Evolutionary conservation across 2,888 invertebrate genomes (phyloP).

Genomic region (Tachystola acroxantha): DNA sequence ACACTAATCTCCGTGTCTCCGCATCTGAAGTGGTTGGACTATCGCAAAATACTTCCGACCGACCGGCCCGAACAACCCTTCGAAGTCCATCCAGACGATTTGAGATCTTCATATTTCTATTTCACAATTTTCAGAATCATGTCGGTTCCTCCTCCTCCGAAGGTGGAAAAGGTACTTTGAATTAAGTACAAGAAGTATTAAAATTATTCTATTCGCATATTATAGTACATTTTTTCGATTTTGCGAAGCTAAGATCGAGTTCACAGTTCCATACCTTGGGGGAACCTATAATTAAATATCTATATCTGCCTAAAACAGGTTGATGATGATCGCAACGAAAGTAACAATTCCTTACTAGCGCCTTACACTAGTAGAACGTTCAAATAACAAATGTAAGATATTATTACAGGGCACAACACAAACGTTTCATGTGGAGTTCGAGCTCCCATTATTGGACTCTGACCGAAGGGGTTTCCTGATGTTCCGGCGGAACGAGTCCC

Average conservation of each 20-base stretch:
- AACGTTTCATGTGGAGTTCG: constrained; percentile 72
- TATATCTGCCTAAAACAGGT: too few species aligned
- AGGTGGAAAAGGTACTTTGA: constrained; percentile 61
- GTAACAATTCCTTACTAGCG: too few species aligned
- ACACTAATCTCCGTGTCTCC: constrained; percentile 51
- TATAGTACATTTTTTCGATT: too few species aligned
- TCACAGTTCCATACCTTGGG: too few species aligned
- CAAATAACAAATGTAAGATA: too few species aligned
- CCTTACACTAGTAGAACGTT: too few species aligned
- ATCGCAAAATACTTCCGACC: constrained; percentile 50
- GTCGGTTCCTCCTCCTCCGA: constrained; percentile 72
- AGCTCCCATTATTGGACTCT: constrained; percentile 73
- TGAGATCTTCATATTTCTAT: constrained; percentile 55
- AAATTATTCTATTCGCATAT: too few species aligned
- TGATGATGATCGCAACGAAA: too few species aligned
- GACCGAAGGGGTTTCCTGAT: constrained; percentile 52
- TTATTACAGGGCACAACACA: constrained; percentile 45
- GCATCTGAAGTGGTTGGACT: constrained; percentile 70
- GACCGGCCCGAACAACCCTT: constrained; percentile 35
- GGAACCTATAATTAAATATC: too few species aligned
- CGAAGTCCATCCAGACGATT: constrained; percentile 53
- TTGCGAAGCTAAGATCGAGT: too few species aligned
- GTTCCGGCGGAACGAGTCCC: constrained; percentile 48
- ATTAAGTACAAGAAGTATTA: too few species aligned
- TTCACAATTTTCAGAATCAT: constrained; percentile 72